These are phyloP conservation scores for Dufourea novaeangliae DNA, from an alignment of 1,140 invertebrate genomes.

Conservation along the genomic window DNA sequence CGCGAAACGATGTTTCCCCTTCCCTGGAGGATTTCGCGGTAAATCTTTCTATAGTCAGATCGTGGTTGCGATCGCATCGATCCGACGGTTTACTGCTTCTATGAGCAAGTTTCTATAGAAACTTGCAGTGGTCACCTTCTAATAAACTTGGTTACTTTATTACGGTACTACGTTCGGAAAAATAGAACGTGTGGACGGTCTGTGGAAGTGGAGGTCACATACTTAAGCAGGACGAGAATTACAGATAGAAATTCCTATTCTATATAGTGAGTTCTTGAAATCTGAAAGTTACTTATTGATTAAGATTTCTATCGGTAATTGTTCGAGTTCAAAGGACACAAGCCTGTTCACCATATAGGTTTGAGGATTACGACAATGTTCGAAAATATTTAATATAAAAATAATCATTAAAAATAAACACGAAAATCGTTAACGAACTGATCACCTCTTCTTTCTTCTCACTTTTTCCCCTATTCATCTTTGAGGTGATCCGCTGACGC, in stretches of 20 bases:
- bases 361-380: too few relatives aligned
- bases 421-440: constrained; percentile 66
- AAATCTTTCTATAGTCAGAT: not conserved
- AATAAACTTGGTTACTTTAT: not conserved
- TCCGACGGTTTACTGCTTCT: not conserved
- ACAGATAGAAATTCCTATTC: not conserved
- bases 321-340: too few relatives aligned
- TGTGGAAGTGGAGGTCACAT: not conserved
- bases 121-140: not conserved
- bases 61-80: not conserved
- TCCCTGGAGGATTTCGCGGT: not conserved
- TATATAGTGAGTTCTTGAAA: too few relatives aligned
- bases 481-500: constrained; percentile 68
- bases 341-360: too few relatives aligned
- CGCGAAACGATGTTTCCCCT: not conserved
- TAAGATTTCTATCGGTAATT: too few relatives aligned
- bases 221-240: too few relatives aligned
- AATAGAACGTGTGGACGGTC: not conserved
- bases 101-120: not conserved
- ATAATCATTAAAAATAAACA: too few relatives aligned
- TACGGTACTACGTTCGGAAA: not conserved
- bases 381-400: too few relatives aligned
- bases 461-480: constrained; percentile 59
- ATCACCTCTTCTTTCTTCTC: constrained; percentile 20
- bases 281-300: too few relatives aligned